Evolutionary conservation across 2,113 vertebrate species (phyloP).

Genomic region (Elanus axillaris): DNA sequence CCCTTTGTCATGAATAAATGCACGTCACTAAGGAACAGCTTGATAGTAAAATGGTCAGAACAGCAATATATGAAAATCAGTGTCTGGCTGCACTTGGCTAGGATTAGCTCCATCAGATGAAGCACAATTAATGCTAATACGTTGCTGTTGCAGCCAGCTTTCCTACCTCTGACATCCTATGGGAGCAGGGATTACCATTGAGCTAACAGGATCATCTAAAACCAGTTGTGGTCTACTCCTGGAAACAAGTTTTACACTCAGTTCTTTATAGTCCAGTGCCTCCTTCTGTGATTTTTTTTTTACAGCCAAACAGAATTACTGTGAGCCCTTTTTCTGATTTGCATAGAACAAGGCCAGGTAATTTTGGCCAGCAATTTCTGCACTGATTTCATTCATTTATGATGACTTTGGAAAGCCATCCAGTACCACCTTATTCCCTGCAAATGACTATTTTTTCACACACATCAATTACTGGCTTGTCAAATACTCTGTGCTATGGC

Average conservation of each 20-base stretch:
- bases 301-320: not conserved
- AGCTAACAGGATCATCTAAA: not conserved
- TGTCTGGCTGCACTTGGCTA: not conserved
- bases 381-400: not conserved
- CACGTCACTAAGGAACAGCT: not conserved
- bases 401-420: not conserved
- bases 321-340: not conserved
- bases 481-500: not conserved
- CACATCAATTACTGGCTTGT: not conserved
- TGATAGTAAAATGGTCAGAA: not conserved
- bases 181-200: not conserved
- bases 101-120: not conserved
- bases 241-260: not conserved
- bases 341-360: not conserved
- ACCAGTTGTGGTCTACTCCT: not conserved
- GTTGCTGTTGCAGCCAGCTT: not conserved
- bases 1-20: not conserved
- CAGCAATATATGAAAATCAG: not conserved
- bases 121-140: slow-evolving; percentile 8
- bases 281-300: not conserved
- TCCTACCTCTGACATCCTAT: not conserved
- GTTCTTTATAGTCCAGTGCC: not conserved
- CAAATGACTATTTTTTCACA: not conserved
- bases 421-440: not conserved
- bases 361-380: not conserved